Evolutionary conservation across 2,797 vertebrate genomes (phyloP).

Genomic region (Silurus lanzhouensis): DNA sequence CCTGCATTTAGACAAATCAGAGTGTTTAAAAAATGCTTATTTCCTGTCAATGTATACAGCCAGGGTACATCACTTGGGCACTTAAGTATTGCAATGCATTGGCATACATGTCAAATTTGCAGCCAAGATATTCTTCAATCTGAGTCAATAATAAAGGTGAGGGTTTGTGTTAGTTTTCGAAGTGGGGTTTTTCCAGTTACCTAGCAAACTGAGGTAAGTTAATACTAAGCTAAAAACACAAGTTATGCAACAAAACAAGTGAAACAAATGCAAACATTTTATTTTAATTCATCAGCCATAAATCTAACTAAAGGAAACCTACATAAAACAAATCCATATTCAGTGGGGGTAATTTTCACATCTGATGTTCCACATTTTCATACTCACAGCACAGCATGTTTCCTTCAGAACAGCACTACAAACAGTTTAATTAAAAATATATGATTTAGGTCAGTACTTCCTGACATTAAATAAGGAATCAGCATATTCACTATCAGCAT

Average conservation of each 20-base stretch:
- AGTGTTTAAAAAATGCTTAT: neutral
- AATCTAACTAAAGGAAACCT: no score
- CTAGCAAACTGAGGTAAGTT: neutral
- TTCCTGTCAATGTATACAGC: neutral
- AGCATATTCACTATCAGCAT: neutral
- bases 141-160: neutral
- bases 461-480: slow-evolving; percentile 4
- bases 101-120: neutral
- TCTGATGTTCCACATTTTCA: slow-evolving; percentile 11
- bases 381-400: neutral
- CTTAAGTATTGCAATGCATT: neutral
- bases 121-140: no score
- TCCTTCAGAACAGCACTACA: neutral
- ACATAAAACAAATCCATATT: neutral
- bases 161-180: neutral
- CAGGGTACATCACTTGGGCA: neutral
- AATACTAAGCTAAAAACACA: neutral
- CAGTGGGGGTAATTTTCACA: neutral
- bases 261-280: neutral
- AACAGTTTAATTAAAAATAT: neutral
- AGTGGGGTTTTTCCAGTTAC: neutral
- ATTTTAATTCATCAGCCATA: no score
- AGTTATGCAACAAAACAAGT: neutral
- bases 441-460: neutral
- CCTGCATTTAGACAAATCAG: neutral